These are phyloP conservation scores for Athetis lepigone DNA, from an alignment of 2,888 invertebrate genomes.

Conservation along the genomic window DNA sequence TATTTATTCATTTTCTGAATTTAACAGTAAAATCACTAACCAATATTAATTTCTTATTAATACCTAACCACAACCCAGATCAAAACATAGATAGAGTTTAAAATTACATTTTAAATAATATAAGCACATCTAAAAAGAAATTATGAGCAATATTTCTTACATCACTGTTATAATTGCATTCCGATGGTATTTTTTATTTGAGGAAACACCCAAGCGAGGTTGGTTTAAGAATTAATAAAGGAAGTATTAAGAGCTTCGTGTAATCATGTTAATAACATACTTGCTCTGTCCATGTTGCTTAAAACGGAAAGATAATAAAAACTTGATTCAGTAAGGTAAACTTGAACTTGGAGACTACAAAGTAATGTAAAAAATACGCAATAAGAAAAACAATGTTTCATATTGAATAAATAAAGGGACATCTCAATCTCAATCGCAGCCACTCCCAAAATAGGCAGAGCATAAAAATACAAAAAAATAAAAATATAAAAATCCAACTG, in stretches of 20 bases:
- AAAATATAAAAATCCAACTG: too few relatives aligned
- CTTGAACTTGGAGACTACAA: constrained; percentile 23
- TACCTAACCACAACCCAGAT: not conserved
- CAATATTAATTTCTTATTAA: not conserved
- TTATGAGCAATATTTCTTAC: constrained; percentile 20
- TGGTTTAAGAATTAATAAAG: constrained; percentile 69
- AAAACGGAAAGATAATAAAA: constrained; percentile 49
- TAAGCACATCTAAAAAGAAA: constrained; percentile 7
- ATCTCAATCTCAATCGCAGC: too few relatives aligned
- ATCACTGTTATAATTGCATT: constrained; percentile 51
- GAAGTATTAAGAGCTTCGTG: constrained; percentile 67
- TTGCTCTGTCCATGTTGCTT: constrained; percentile 49
- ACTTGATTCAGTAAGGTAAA: constrained; percentile 31
- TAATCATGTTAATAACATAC: constrained; percentile 67
- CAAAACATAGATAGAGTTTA: not conserved
- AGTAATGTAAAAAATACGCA: not conserved
- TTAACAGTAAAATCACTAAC: not conserved
- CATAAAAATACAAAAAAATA: too few relatives aligned
- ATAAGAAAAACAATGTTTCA: too few relatives aligned
- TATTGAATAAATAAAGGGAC: too few relatives aligned
- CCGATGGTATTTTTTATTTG: constrained; percentile 57
- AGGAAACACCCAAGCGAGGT: constrained; percentile 71
- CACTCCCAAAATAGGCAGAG: too few relatives aligned
- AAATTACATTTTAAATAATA: not conserved
- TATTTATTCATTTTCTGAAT: not conserved